phyloP scores from a whole-genome alignment of 2,888 invertebrate genomes.

The Dioctria rufipes region DNA sequence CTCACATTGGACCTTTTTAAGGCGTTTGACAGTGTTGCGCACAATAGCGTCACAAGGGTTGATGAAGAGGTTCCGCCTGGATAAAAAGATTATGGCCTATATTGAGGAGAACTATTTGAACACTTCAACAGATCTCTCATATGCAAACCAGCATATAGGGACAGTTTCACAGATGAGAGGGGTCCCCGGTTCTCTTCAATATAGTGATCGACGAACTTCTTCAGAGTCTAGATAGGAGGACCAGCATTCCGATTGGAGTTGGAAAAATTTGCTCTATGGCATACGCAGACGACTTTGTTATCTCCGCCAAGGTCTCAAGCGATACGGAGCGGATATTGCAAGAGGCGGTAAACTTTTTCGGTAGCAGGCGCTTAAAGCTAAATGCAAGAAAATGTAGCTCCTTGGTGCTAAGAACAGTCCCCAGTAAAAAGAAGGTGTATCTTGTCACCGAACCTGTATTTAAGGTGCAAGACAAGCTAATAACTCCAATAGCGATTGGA shows the following conservation, averaged over 20 bases:
- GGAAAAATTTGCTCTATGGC: neutral
- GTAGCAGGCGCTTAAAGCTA: no score
- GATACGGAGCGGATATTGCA: no score
- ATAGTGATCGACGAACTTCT: constrained; percentile 14
- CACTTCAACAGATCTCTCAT: no score
- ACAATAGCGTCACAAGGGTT: neutral
- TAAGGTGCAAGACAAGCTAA: neutral
- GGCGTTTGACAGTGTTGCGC: constrained; percentile 29
- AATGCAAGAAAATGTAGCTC: no score
- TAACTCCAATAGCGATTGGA: neutral
- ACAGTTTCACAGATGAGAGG: constrained; percentile 5
- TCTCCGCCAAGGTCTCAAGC: no score
- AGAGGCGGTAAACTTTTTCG: no score
- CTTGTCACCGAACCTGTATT: no score
- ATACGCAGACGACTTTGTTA: constrained; percentile 24
- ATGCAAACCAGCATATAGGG: no score
- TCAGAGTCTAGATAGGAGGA: neutral
- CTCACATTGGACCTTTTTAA: constrained; percentile 6
- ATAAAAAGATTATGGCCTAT: neutral
- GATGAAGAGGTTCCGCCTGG: neutral
- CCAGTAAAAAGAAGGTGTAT: no score
- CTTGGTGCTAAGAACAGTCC: no score
- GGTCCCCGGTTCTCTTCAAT: constrained; percentile 28
- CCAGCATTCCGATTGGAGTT: neutral
- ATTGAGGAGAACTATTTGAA: no score